Evolutionary conservation across 2,797 vertebrate genomes (phyloP), one percentile per base, ranked within the genome.

Genomic region (Picus viridis): DNA sequence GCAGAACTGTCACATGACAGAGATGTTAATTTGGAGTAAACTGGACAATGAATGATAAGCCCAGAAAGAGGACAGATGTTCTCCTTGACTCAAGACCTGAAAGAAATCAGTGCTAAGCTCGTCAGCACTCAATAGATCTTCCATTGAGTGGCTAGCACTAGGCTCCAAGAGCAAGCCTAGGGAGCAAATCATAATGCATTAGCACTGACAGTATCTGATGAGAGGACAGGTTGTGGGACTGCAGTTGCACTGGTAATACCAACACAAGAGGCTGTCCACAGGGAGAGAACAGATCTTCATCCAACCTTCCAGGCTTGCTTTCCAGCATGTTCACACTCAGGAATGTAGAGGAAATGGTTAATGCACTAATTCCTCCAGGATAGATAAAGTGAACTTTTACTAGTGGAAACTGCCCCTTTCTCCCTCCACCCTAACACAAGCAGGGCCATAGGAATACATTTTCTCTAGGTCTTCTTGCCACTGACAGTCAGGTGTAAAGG

Each of bases 151-250:
- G 59, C 47, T 78, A 76, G 43, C 41, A 45, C 11, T 9, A n/a
- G 51, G 34, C 62, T 77, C 22, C 62, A 80, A 43, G 34, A 88
- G n/a, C 47, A 53, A 86, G 68, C 16, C n/a, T 16, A 8, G 26
- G 36, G 45, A 70, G 7, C 26, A 73, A 71, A 54, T 8, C 53
- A 27, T 4, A 68, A 47, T 1, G 1, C 5, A 14, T 6, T 5
- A 53, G 41, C 16, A 47, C 14, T 0, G 0, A 36, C 23, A 61
- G 43, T 12, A 39, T 12, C 39, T 9, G 12, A 59, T 75, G 3
- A 65, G 43, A 85, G 69, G 27, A 64, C 26, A 62, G 29, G 16
- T 2, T 23, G 15, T 29, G 34, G 36, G 34, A 56, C 75, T 80
- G 81, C 27, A 64, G 30, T 13, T 72, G 54, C 65, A 41, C 17